phyloP scores from a whole-genome alignment of 2,113 vertebrate genomes.

The Muntiacus reevesi region DNA sequence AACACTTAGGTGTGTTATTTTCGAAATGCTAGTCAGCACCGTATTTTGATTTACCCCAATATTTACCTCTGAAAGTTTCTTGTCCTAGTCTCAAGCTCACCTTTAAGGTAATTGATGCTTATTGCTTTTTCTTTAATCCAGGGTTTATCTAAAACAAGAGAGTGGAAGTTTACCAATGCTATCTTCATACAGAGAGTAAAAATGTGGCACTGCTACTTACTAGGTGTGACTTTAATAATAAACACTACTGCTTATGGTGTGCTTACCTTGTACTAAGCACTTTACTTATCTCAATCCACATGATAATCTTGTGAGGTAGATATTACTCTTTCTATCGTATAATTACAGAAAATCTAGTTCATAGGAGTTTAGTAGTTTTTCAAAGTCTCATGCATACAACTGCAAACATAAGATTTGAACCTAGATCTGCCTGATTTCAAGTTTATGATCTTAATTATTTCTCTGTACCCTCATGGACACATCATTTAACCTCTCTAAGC shows the following conservation, averaged over 20 bases:
- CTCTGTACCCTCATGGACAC: background rate
- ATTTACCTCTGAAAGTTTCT: background rate
- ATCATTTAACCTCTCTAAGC: slow-evolving; percentile 1
- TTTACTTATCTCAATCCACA: background rate
- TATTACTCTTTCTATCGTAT: background rate
- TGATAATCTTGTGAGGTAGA: background rate
- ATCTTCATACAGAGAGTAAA: background rate
- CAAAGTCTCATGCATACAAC: background rate
- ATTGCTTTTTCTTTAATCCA: slow-evolving; percentile 8
- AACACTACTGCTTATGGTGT: background rate
- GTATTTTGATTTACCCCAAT: background rate
- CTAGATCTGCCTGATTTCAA: background rate
- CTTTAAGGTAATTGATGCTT: background rate
- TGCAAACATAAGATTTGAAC: background rate
- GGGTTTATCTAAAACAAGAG: slow-evolving; percentile 13
- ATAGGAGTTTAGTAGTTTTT: background rate
- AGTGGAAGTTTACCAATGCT: background rate
- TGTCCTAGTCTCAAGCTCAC: background rate
- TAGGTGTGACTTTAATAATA: background rate
- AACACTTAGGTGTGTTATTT: background rate
- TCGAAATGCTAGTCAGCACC: background rate
- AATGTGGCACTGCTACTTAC: background rate
- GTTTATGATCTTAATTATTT: background rate
- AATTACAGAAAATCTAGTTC: background rate
- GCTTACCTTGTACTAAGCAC: background rate